A percentile compares a stretch with the other conserved stretches of the same genome.
Conservation (phyloP, 2,888 invertebrate genomes). For the Mylabris sibirica region DNA sequence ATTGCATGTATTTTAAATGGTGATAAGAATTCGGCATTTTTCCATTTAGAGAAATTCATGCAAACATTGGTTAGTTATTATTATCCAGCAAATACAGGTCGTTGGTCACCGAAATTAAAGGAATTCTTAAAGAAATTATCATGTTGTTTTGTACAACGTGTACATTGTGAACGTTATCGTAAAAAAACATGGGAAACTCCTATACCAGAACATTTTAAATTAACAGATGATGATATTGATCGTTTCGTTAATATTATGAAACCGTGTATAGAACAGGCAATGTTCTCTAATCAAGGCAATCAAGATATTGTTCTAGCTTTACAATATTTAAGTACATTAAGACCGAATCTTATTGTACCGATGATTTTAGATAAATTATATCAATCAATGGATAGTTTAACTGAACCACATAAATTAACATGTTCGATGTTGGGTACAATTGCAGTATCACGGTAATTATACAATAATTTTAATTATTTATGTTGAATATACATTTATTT, state of each 20-base stretch:
- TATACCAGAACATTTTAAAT: slow-evolving; percentile 71
- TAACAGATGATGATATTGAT: slow-evolving; percentile 83
- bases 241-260: slow-evolving; percentile 80
- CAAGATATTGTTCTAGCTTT: slow-evolving; percentile 72
- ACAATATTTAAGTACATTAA: slow-evolving; percentile 77
- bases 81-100: slow-evolving; percentile 87
- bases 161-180: slow-evolving; percentile 73
- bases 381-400: slow-evolving; percentile 82
- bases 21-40: slow-evolving; percentile 69
- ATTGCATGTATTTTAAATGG: slow-evolving; percentile 72
- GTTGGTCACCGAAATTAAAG: slow-evolving; percentile 76
- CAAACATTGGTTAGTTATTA: slow-evolving; percentile 85
- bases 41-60: slow-evolving; percentile 80
- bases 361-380: slow-evolving; percentile 82
- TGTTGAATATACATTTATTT: slow-evolving; percentile 8
- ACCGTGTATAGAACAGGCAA: slow-evolving; percentile 77
- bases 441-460: slow-evolving; percentile 67
- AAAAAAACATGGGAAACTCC: slow-evolving; percentile 73
- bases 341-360: slow-evolving; percentile 85
- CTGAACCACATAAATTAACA: slow-evolving; percentile 86
- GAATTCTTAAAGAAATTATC: slow-evolving; percentile 75
- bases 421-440: slow-evolving; percentile 76
- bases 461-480: not conserved
- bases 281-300: slow-evolving; percentile 76
- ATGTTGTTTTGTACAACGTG: slow-evolving; percentile 67